phyloP scores from a whole-genome alignment of 2,888 invertebrate genomes.

The Mesochorus sp. region DNA sequence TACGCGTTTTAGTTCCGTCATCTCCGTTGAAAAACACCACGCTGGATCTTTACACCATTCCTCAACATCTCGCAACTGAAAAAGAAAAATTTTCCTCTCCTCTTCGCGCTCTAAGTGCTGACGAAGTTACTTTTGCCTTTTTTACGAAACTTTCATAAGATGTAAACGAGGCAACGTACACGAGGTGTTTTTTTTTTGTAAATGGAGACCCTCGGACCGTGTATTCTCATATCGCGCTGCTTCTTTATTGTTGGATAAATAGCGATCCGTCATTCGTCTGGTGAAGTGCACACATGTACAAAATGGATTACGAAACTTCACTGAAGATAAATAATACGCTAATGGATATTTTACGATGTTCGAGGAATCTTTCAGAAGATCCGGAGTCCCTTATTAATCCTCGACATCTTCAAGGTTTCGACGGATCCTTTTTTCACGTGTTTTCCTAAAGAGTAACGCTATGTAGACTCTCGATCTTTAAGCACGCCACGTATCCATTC shows the following conservation, averaged over 20 bases:
- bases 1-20: slow-evolving; percentile 14
- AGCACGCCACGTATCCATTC: slow-evolving; percentile 29
- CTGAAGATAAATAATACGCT: slow-evolving; percentile 10
- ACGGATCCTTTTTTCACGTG: slow-evolving; percentile 21
- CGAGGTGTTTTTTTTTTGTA: slow-evolving; percentile 17
- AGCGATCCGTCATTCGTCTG: slow-evolving; percentile 16
- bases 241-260: slow-evolving; percentile 38
- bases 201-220: slow-evolving; percentile 15
- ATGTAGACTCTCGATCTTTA: slow-evolving; percentile 32
- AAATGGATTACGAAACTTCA: background rate
- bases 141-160: slow-evolving; percentile 7
- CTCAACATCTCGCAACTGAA: slow-evolving; percentile 6
- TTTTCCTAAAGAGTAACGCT: slow-evolving; percentile 19
- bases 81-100: slow-evolving; percentile 1
- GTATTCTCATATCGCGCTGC: slow-evolving; percentile 28
- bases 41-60: slow-evolving; percentile 21
- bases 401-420: background rate
- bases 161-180: slow-evolving; percentile 16
- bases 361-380: slow-evolving; percentile 1
- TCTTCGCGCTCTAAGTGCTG: background rate
- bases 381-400: slow-evolving; percentile 7
- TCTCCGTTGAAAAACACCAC: background rate
- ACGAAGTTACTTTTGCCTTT: background rate
- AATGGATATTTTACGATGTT: background rate
- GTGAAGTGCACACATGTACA: slow-evolving; percentile 19